A percentile compares a stretch with the other conserved stretches of the same genome.
Evolutionary conservation across 2,797 vertebrate genomes (phyloP).

Genomic region (Argyrosomus regius): DNA sequence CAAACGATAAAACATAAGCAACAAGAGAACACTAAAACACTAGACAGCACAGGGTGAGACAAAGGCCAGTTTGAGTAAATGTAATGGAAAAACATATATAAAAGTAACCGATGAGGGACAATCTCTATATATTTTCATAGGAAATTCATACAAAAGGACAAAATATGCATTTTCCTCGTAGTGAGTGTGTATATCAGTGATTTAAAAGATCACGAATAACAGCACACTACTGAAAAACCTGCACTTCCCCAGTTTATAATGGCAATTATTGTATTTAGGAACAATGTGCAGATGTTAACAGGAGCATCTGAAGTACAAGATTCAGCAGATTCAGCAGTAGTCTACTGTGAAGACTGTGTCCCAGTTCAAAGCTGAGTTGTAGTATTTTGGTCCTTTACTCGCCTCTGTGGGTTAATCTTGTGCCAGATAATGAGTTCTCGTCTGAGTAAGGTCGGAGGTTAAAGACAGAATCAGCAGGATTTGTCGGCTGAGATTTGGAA

Average conservation of each 20-base stretch:
- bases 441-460: slow-evolving; percentile 65
- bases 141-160: neutral
- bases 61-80: neutral
- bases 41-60: too few species aligned
- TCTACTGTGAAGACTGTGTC: neutral
- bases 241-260: neutral
- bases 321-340: too few species aligned
- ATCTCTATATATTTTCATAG: neutral
- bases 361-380: slow-evolving; percentile 14
- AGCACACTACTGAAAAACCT: neutral
- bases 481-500: too few species aligned
- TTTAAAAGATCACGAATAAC: neutral
- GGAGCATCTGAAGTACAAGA: neutral
- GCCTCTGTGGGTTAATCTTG: slow-evolving; percentile 68
- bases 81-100: neutral
- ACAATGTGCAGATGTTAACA: neutral
- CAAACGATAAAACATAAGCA: too few species aligned
- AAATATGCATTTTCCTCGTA: neutral
- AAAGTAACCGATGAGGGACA: neutral
- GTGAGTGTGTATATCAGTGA: neutral
- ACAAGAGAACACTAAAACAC: too few species aligned
- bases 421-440: slow-evolving; percentile 66
- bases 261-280: neutral
- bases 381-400: slow-evolving; percentile 55
- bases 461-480: slow-evolving; percentile 44